Conservation (phyloP, 1,140 invertebrate species). For the Melanaphis sacchari region DNA sequence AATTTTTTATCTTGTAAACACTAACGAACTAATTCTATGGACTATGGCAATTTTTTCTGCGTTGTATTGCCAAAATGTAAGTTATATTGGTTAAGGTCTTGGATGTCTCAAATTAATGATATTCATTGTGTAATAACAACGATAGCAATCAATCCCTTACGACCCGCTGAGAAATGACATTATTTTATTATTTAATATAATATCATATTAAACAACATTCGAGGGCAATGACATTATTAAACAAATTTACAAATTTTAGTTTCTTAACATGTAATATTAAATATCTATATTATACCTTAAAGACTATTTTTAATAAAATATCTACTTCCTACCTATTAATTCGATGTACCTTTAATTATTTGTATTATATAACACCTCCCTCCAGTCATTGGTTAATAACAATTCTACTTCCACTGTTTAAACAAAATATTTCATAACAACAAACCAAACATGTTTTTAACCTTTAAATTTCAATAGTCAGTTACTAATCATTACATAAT, state of each 20-base stretch:
- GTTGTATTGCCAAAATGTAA: constrained; percentile 46
- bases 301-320: neutral
- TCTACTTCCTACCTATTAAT: no score
- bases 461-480: neutral
- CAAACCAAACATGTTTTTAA: neutral
- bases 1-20: constrained; percentile 41
- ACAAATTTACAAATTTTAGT: neutral
- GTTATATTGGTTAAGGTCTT: constrained; percentile 41
- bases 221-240: constrained; percentile 15
- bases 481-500: neutral
- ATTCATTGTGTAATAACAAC: constrained; percentile 46
- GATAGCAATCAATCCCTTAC: constrained; percentile 36
- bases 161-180: constrained; percentile 40
- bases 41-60: constrained; percentile 53
- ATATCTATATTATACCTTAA: neutral
- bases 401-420: neutral
- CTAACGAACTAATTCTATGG: constrained; percentile 51
- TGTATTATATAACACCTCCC: neutral
- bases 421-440: neutral
- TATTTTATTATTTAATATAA: constrained; percentile 40
- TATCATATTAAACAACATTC: neutral
- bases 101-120: constrained; percentile 38
- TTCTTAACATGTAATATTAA: neutral
- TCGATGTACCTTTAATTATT: neutral
- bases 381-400: neutral